Base-by-base conservation (phyloP, 2,888 invertebrate species). In the Anarsia innoxiella region DNA sequence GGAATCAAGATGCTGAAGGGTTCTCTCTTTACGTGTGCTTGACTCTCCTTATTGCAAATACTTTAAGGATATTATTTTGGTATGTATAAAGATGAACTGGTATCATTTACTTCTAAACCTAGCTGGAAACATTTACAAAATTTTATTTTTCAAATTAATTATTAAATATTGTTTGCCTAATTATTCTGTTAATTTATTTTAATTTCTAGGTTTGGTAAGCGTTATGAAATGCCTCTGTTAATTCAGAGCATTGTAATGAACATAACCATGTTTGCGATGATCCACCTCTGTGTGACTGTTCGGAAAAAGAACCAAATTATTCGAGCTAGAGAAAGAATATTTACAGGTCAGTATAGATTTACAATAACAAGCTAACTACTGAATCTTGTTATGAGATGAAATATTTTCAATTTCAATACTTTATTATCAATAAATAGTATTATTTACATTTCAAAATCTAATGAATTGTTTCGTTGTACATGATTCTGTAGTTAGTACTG, bases 231-330 rank as follows among this genome's bases (percentile, higher is more conserved):
- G 66, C 98, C 99, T 39, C 86, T 99, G 47, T 88, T 99, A 52
- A 88, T 96, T 44, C 99, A 99, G 86, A 99, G 98, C 84, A 89
- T 99, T 66, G 90, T 99, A 40, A 99, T 99, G 99, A 97, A 95
- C 66, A 68, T 93, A 39, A 93, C 96, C 49, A 99, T 99, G 99
- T 90, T 97, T 78, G 87, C 91, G 39, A 95, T 99, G 95, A 93
- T 98, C 48, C 93, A 96, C 73, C 85, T 98, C 32, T 98, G 97
- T 87, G 94, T 97, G 14, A 89, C 87, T 66, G 93, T 96, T 47
- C 90, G 92, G 59, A 92, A 93, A 72, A 91, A 91, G 73, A 94
- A 90, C 70, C 91, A 93, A 73, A 89, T 93, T 45, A 87, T 91
- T 46, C 89, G 91, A 70, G 87, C 90, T 36, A 87, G 91, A 53